Conservation (phyloP, 2,113 vertebrate genomes). For the Cervus canadensis region DNA sequence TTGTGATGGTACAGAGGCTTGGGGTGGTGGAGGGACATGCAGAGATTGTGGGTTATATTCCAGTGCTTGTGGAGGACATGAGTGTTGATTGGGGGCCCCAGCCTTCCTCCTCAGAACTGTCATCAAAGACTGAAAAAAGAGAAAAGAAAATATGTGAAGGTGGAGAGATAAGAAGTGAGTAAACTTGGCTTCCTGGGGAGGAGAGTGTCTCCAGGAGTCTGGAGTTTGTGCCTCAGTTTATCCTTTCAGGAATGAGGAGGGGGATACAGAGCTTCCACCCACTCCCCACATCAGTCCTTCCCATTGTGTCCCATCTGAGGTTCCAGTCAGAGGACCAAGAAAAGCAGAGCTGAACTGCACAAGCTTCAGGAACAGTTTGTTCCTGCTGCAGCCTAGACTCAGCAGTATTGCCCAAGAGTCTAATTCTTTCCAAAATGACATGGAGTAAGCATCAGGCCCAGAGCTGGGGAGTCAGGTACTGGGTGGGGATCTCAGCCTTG, state of each 20-base stretch:
- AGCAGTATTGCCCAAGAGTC: neutral
- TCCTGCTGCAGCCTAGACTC: neutral
- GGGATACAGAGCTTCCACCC: neutral
- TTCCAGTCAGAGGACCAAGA: neutral
- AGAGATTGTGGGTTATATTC: neutral
- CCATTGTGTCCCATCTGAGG: neutral
- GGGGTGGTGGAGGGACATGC: rapidly evolving
- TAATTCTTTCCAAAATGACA: neutral
- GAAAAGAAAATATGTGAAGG: neutral
- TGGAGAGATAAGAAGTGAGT: neutral
- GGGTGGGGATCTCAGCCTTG: neutral
- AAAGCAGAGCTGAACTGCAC: neutral
- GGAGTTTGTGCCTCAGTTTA: neutral
- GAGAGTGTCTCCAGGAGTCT: neutral
- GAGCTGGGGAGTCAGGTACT: too few relatives aligned
- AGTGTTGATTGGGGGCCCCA: too few relatives aligned
- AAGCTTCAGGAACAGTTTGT: neutral
- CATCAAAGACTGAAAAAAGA: neutral
- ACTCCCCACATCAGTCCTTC: neutral
- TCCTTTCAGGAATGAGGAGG: neutral
- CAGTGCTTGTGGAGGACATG: neutral
- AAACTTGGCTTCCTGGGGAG: neutral
- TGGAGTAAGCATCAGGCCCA: too few relatives aligned
- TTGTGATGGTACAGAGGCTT: constrained; percentile 43
- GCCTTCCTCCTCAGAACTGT: neutral